Base-by-base conservation (phyloP, 2,888 invertebrate species). In the Tipula lateralis region DNA sequence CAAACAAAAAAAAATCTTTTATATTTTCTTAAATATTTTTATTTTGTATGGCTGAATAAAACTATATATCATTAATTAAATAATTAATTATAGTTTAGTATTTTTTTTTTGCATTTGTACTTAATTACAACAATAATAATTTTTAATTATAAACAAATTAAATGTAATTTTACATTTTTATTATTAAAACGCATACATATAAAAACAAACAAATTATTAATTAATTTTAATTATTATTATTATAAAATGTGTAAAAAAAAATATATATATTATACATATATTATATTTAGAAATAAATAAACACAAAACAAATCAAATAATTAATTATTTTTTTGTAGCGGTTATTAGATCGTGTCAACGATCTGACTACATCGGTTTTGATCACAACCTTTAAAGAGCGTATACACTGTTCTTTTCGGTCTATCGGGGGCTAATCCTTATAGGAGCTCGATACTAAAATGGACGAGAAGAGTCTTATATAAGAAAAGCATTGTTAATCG, bases 141-240 rank as follows among this genome's bases (percentile, higher is more conserved):
- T 66, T 66, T 66, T 66, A 66, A 66, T 24, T n/a, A 7, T 66
- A 66, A 9, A n/a, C n/a, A 66, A 24, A 66, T 24, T 66, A 66
- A 66, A 66, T 44, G 16, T 44, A 81, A 81, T 29, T 83, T 83
- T 32, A 30, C 32, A 83, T 32, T 83, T 32, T 83, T 29, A 83
- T 83, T 83, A 83, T 83, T 30, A 16, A 30, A 5, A 83, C 16
- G 30, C 30, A 30, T 30, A 82, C n/a, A 83, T 16, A 83, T 12
- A 81, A 24, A 81, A 0, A 83, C n/a, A 83, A 83, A 32, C 82
- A 83, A 83, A 83, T 83, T 83, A 83, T 83, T 83, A 83, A 32
- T 83, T 32, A 83, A 83, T 83, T 32, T 83, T 83, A 83, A 83
- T 66, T 66, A 66, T 66, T 66, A 83, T 66, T 66, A 66, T 66